phyloP scores from a whole-genome alignment of 1,140 invertebrate species.

The Drosophila kurseongensis region DNA sequence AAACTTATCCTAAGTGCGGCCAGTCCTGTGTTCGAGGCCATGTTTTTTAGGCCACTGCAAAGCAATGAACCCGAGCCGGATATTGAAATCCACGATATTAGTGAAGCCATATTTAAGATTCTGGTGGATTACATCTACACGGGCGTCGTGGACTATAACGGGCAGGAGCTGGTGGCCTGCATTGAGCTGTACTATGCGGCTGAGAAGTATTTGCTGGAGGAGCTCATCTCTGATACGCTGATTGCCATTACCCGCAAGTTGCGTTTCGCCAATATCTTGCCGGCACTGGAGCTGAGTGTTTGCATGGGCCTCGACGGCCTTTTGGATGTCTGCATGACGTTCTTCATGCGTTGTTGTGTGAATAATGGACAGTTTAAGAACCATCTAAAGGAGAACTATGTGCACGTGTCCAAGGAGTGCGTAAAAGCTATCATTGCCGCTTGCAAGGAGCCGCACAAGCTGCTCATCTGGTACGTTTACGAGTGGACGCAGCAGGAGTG shows the following conservation, averaged over 20 bases:
- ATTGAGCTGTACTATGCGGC: conserved; percentile 82
- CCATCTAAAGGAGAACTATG: conserved; percentile 69
- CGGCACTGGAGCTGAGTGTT: conserved; percentile 73
- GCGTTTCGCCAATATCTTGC: conserved; percentile 77
- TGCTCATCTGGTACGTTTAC: conserved; percentile 77
- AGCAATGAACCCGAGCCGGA: conserved; percentile 81
- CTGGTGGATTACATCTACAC: conserved; percentile 77
- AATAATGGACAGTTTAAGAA: conserved; percentile 72
- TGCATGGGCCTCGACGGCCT: conserved; percentile 76
- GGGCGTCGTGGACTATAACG: conserved; percentile 59
- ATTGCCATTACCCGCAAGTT: conserved; percentile 65
- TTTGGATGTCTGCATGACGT: conserved; percentile 75
- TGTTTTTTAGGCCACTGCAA: conserved; percentile 89
- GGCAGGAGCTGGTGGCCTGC: conserved; percentile 63
- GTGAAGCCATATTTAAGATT: conserved; percentile 66
- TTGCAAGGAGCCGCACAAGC: conserved; percentile 72
- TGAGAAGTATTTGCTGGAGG: conserved; percentile 80
- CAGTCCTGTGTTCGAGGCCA: conserved; percentile 91
- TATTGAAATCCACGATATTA: conserved; percentile 81
- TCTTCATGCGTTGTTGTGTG: conserved; percentile 79
- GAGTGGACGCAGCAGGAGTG: conserved; percentile 84
- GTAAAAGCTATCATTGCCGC: conserved; percentile 77
- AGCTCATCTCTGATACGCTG: conserved; percentile 63
- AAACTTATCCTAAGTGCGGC: conserved; percentile 89
- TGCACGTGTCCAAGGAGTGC: conserved; percentile 81